Base-by-base conservation (phyloP, 2,113 vertebrate genomes). In the Tachuris rubrigastra region DNA sequence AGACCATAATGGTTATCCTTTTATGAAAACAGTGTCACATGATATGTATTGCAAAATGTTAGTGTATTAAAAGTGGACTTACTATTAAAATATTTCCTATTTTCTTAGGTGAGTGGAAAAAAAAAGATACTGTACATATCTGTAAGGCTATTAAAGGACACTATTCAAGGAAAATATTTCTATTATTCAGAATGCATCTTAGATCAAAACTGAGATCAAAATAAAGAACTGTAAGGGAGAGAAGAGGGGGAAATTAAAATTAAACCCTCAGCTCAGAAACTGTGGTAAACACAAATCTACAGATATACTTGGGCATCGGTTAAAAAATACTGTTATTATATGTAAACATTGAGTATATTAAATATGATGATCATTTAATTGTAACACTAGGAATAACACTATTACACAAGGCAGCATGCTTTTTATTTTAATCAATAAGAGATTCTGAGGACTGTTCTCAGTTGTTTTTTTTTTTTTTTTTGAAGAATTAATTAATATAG, bases 361-460 rank as follows among this genome's bases (percentile, higher is more conserved):
- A 72, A 23, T 42, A 52, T 17, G 6, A 52, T 20, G 7, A 62
- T 27, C 7, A 8, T 44, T 24, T 24, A 55, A 23, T 46, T 81
- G 21, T 12, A 80, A 27, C 10, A 44, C 8, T 25, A 58, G 5
- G 39, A 53, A 41, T 71, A 19, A 58, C 6, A 52, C 11, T 52
- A 14, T 21, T 50, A 17, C 12, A 44, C 8, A 79, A 28, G 15
- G 10, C 6, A 59, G 35, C 6, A 35, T 4, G 0, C 1, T 46
- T 60, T 60, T 72, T 80, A 13, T 12, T 72, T 77, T 49, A 10
- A n/a, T 58, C 31, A n/a, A 6, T 44, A 37, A 69, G 22, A 47
- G 10, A 69, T 56, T 81, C 33, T 62, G n/a, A 77, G 22, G 17
- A 56, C 53, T 49, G 5, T 12, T 62, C 14, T 46, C 22, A 79